Percentiles rank a stretch among this genome's conserved stretches.
Evolutionary conservation across 2,113 vertebrate genomes (phyloP).

Genomic region (Burhinus oedicnemus): DNA sequence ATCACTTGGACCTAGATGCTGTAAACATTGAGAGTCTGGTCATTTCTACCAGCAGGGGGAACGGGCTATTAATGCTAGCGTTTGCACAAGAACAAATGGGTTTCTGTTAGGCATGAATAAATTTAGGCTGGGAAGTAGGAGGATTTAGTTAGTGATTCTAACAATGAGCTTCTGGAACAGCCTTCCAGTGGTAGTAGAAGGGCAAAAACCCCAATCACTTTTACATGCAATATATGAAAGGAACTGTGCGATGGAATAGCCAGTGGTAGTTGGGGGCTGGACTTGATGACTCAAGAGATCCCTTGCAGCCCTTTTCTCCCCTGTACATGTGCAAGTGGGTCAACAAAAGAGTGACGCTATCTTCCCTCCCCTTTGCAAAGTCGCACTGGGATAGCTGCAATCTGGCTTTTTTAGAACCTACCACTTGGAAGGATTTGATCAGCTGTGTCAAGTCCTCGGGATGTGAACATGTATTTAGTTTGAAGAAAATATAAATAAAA

Average conservation of each 20-base stretch:
- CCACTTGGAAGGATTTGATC: background rate
- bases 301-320: background rate
- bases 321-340: background rate
- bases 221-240: background rate
- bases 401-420: background rate
- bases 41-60: background rate
- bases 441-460: background rate
- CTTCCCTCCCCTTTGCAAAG: background rate
- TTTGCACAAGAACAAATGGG: background rate
- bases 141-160: background rate
- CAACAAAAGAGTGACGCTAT: background rate
- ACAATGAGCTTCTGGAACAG: background rate
- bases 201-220: background rate
- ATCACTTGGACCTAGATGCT: background rate
- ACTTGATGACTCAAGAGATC: background rate
- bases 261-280: background rate
- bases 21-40: background rate
- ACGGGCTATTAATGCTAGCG: background rate
- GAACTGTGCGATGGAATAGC: background rate
- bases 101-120: constrained; percentile 9
- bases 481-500: background rate
- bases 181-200: background rate
- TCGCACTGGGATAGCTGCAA: background rate
- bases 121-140: background rate
- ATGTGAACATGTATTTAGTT: background rate